phyloP scores from a whole-genome alignment of 2,113 vertebrate genomes.

The Petrocephalus zakoni region DNA sequence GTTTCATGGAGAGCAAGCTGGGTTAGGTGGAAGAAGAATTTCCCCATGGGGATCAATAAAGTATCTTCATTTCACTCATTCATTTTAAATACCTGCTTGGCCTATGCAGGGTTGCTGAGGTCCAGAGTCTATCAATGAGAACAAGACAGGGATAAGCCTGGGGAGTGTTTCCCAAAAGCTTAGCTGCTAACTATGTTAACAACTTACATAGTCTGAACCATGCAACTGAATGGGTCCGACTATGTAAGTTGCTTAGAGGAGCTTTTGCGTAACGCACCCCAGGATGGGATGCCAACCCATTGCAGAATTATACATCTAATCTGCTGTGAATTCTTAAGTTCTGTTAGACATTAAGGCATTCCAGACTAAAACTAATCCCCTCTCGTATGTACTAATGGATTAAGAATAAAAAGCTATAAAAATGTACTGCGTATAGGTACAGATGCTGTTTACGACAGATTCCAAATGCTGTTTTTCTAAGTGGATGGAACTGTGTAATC shows the following conservation, averaged over 20 bases:
- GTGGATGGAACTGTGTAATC: neutral
- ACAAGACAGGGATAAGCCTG: too few relatives aligned
- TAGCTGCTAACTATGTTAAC: neutral
- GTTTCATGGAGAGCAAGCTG: too few relatives aligned
- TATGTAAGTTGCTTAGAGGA: neutral
- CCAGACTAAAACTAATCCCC: neutral
- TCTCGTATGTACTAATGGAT: neutral
- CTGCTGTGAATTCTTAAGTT: neutral
- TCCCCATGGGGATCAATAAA: too few relatives aligned
- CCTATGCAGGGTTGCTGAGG: neutral
- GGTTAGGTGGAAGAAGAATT: too few relatives aligned
- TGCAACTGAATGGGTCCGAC: neutral
- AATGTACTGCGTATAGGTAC: neutral
- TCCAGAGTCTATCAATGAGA: too few relatives aligned
- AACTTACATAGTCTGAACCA: neutral
- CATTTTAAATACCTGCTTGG: neutral
- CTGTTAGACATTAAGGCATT: neutral
- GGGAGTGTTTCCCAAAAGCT: neutral
- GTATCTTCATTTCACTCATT: neutral
- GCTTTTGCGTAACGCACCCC: neutral
- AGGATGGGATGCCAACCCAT: neutral
- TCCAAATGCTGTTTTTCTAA: neutral
- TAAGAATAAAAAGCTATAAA: neutral
- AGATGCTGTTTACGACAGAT: neutral
- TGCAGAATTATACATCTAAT: neutral